A percentile compares a stretch with the other conserved stretches of the same genome.
phyloP scores from a whole-genome alignment of 2,888 invertebrate genomes.

The Pteria penguin region DNA sequence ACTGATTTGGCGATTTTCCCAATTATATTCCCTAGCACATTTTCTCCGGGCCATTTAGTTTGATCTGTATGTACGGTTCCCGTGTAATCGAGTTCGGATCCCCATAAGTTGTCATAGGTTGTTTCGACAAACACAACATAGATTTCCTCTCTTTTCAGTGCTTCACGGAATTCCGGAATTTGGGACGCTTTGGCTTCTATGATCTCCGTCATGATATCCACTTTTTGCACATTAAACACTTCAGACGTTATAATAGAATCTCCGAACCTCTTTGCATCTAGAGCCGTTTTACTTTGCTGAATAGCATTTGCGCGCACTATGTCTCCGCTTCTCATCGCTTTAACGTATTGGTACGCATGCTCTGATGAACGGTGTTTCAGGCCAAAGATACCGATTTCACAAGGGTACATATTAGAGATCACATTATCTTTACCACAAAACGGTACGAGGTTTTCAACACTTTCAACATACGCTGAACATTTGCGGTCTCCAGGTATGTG shows the following conservation, averaged over 20 bases:
- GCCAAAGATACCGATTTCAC: not conserved
- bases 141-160: not conserved
- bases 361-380: not conserved
- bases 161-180: not conserved
- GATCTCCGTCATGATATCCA: not conserved
- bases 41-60: too few species aligned
- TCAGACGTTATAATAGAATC: not conserved
- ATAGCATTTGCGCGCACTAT: not conserved
- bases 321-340: not conserved
- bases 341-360: too few species aligned
- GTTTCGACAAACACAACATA: not conserved
- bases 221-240: not conserved
- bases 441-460: not conserved
- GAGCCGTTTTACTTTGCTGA: not conserved
- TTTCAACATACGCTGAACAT: not conserved
- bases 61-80: too few species aligned
- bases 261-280: not conserved
- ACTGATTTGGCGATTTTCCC: too few species aligned
- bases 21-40: too few species aligned
- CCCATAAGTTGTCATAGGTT: conserved; percentile 4
- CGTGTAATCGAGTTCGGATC: too few species aligned
- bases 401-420: not conserved
- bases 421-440: not conserved
- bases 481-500: too few species aligned
- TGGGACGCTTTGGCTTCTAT: not conserved